Base-by-base conservation (phyloP, 2,113 vertebrate genomes). In the Equus quagga region DNA sequence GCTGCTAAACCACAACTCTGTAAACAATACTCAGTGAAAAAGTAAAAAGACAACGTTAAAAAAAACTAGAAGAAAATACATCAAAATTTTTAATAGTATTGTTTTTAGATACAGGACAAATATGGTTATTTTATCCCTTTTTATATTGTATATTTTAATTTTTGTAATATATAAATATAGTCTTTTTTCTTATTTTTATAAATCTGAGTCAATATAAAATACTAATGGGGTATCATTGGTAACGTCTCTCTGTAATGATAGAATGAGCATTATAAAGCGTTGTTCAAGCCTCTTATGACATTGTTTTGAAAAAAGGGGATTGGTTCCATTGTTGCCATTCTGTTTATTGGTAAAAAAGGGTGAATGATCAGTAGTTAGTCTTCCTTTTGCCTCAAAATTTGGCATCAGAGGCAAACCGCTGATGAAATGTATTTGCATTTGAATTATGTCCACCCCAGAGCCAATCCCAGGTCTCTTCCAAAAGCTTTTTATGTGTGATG, bases 341-440 rank as follows among this genome's bases (percentile, higher is more conserved):
- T 97, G 64, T 54, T 98, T 82, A 75, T 73, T 75, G 72, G 73
- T 60, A 78, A 80, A 91, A 97, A 97, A 96, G 76, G 72, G 87
- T 69, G 87, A 93, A 94, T 36, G 79, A 97, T 96, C 83, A 92
- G 91, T 95, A 96, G 92, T 87, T 84, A 70, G 64, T 95, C 62
- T 75, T 96, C 67, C 58, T 90, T 96, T 88, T 94, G 85, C 73
- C 51, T 60, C 87, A 54, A 87, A 96, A 91, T 83, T 97, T 97
- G 97, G 95, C 97, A 96, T 62, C 51, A 41, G 46, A 91, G 28
- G 56, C 62, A 96, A 97, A 83, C 73, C 49, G 93, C 85, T 91
- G 93, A 95, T 95, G 96, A 97, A 97, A 97, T 96, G 0, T 92
- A 97, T 97, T 98, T 96, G 94, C 91, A 97, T 98, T 96, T 97